Evolutionary conservation across 2,888 invertebrate species (phyloP).

Genomic region (Athalia circularis): DNA sequence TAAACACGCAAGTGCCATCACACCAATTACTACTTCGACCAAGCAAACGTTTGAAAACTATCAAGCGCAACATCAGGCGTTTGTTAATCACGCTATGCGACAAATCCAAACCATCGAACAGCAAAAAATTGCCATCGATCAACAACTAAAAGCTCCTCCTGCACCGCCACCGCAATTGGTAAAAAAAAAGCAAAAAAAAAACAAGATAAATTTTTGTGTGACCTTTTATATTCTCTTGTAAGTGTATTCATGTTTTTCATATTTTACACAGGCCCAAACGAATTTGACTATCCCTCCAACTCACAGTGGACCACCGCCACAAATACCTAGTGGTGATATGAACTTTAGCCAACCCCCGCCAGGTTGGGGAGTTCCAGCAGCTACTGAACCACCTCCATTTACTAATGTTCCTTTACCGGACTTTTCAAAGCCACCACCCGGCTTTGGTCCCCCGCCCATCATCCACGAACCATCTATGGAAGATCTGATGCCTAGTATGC

Average conservation of each 20-base stretch:
- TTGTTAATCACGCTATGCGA: conserved; percentile 92
- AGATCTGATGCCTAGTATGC: conserved; percentile 91
- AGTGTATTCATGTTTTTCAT: conserved; percentile 53
- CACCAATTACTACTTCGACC: conserved; percentile 86
- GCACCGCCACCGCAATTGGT: conserved; percentile 71
- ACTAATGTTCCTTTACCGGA: conserved; percentile 79
- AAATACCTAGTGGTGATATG: conserved; percentile 76
- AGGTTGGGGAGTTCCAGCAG: conserved; percentile 75
- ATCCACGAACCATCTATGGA: conserved; percentile 77
- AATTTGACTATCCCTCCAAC: conserved; percentile 66
- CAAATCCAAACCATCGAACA: conserved; percentile 91
- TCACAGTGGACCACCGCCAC: conserved; percentile 69
- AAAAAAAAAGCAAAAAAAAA: conserved; percentile 35
- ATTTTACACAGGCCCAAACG: conserved; percentile 62
- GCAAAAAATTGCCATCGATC: conserved; percentile 83
- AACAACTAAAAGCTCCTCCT: conserved; percentile 74
- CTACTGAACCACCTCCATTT: conserved; percentile 66
- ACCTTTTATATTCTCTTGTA: conserved; percentile 42
- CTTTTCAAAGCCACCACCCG: conserved; percentile 91
- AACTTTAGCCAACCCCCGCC: conserved; percentile 78
- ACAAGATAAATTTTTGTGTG: not conserved
- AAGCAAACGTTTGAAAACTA: conserved; percentile 91
- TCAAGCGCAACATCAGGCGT: conserved; percentile 96
- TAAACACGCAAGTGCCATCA: conserved; percentile 86
- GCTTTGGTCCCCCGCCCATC: conserved; percentile 77